A percentile compares a stretch with the other conserved stretches of the same genome.
Conservation (phyloP, 2,797 vertebrate genomes). For the Enteromius mattozi region DNA sequence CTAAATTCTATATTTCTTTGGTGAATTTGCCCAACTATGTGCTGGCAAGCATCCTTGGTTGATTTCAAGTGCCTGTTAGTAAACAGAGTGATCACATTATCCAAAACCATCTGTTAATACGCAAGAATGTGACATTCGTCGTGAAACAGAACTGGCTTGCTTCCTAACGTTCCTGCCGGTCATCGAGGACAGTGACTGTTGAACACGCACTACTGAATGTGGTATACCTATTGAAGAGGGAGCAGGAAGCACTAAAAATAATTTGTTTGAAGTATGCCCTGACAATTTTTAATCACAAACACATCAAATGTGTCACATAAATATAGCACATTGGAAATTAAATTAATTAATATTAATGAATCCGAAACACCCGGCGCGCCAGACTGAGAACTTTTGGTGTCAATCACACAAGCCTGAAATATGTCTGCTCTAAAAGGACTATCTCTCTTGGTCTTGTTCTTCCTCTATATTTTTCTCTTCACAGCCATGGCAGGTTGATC, state of each 20-base stretch:
- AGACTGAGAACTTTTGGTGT: constrained; percentile 37
- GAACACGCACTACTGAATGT: constrained; percentile 10
- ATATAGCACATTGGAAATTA: constrained; percentile 40
- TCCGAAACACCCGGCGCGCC: constrained; percentile 25
- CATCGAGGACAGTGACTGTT: constrained; percentile 28
- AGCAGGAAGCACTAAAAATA: not conserved
- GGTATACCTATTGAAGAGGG: not conserved
- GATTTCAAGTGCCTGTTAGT: constrained; percentile 33
- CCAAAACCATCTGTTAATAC: constrained; percentile 48
- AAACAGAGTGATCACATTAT: constrained; percentile 48
- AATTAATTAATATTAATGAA: constrained; percentile 33
- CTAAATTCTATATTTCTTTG: constrained; percentile 30
- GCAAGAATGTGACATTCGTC: constrained; percentile 38
- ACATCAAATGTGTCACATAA: constrained; percentile 41
- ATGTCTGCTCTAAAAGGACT: constrained; percentile 12
- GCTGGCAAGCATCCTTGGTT: constrained; percentile 22
- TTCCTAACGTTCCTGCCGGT: constrained; percentile 28
- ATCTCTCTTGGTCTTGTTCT: constrained; percentile 33
- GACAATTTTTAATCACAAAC: constrained; percentile 41
- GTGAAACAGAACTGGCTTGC: constrained; percentile 14
- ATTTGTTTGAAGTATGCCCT: constrained; percentile 24
- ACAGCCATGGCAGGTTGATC: constrained; percentile 45
- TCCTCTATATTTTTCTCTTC: constrained; percentile 3
- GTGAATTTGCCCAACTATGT: not conserved
- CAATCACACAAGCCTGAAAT: constrained; percentile 42